Conservation (phyloP, 2,113 vertebrate genomes). For the Petaurus breviceps region DNA sequence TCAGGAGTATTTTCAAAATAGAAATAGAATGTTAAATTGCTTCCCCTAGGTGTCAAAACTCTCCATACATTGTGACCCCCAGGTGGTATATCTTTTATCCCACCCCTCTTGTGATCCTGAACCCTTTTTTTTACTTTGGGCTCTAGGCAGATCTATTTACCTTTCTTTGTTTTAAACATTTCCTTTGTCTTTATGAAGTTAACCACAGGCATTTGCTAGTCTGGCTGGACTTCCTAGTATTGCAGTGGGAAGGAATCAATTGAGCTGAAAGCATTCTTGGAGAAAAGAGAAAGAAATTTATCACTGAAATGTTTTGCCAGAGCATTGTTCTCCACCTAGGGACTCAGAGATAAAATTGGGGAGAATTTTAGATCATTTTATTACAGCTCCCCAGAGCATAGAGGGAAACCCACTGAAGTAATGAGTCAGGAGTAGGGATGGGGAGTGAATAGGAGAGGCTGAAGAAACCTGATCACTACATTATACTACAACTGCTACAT, state of each 20-base stretch:
- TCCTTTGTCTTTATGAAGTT: neutral
- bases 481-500: neutral
- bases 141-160: neutral
- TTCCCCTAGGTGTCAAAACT: neutral
- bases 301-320: neutral
- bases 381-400: neutral
- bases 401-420: neutral
- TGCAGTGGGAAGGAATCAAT: neutral
- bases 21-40: neutral
- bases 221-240: neutral
- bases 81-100: neutral
- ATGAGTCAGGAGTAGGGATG: neutral
- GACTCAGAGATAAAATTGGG: neutral
- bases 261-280: neutral
- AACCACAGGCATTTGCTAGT: neutral
- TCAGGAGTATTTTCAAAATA: neutral
- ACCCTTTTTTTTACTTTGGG: neutral
- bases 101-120: neutral
- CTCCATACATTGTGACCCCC: neutral
- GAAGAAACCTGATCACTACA: neutral
- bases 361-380: neutral
- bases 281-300: neutral
- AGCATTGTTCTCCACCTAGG: neutral
- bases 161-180: neutral
- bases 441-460: neutral